Evolutionary conservation across 2,113 vertebrate genomes (phyloP).

Genomic region (Chauna torquata): DNA sequence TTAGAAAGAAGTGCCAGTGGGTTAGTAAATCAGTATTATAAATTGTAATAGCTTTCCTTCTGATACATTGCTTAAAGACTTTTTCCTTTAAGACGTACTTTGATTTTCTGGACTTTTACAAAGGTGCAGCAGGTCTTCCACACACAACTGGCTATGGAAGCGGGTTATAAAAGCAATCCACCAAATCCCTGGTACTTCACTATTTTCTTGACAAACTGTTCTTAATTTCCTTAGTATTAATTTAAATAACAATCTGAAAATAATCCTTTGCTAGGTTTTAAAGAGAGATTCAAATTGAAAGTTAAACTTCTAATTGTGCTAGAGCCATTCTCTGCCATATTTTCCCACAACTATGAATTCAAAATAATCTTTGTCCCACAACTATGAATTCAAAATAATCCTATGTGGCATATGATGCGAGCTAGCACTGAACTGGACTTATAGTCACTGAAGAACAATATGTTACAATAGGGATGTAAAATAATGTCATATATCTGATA

Average conservation of each 20-base stretch:
- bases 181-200: not conserved
- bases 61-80: not conserved
- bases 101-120: not conserved
- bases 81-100: not conserved
- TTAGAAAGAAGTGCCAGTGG: not conserved
- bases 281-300: not conserved
- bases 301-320: not conserved
- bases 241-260: not conserved
- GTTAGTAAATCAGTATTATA: not conserved
- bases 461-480: not conserved
- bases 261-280: not conserved
- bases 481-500: not conserved
- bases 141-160: not conserved
- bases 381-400: not conserved
- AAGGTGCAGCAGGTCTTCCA: not conserved
- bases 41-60: not conserved
- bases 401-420: fast-evolving
- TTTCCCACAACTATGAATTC: not conserved
- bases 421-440: not conserved
- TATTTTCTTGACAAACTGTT: not conserved
- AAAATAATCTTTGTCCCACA: too few species aligned
- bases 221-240: not conserved
- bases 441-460: not conserved
- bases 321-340: not conserved
- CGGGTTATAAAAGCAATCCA: not conserved